Percentiles rank a stretch among this genome's conserved stretches.
phyloP scores from a whole-genome alignment of 2,113 vertebrate genomes.

The Chionis minor region DNA sequence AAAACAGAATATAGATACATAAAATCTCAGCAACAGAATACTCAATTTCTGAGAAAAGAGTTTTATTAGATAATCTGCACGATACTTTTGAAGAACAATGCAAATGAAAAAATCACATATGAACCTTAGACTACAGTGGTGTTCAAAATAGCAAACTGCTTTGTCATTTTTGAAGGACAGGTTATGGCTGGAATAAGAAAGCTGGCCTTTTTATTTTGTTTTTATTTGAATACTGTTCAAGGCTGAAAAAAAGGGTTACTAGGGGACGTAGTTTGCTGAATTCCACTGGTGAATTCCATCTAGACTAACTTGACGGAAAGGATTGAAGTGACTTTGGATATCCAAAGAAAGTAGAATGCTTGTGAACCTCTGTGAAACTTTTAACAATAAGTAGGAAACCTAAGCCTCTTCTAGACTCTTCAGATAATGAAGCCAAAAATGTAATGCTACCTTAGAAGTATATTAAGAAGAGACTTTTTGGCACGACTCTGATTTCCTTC shows the following conservation, averaged over 20 bases:
- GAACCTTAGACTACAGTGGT: neutral
- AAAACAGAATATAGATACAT: conserved; percentile 59
- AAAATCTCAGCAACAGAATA: conserved; percentile 56
- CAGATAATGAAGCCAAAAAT: neutral
- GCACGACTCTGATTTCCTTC: neutral
- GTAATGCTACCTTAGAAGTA: neutral
- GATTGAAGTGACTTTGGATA: neutral
- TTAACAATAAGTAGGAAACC: neutral
- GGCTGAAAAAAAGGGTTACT: neutral
- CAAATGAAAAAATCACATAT: neutral
- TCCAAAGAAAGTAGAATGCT: neutral
- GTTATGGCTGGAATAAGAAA: neutral
- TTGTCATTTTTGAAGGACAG: conserved; percentile 12
- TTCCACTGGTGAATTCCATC: neutral
- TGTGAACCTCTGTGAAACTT: neutral
- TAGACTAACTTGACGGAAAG: neutral
- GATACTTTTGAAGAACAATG: conserved; percentile 34
- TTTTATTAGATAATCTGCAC: conserved; percentile 62
- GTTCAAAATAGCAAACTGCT: conserved; percentile 14
- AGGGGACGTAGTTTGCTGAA: neutral
- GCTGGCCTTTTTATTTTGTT: neutral
- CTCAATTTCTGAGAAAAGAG: conserved; percentile 32
- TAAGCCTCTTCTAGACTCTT: neutral
- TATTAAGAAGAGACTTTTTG: neutral
- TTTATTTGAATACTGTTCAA: neutral